phyloP scores from a whole-genome alignment of 2,888 invertebrate genomes.

The Orthosia gothica region DNA sequence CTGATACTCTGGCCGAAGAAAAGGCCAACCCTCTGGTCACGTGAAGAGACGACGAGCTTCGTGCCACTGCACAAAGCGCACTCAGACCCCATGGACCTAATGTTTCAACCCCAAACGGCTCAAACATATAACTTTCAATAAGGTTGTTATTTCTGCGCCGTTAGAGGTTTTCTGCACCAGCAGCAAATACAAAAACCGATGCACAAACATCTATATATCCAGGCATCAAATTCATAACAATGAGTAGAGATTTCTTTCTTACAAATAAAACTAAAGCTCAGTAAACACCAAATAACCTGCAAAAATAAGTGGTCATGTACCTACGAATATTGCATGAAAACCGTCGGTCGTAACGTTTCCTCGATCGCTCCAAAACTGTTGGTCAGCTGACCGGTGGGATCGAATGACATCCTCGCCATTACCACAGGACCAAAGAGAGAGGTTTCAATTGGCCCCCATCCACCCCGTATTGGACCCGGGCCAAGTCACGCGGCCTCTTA shows the following conservation, averaged over 20 bases:
- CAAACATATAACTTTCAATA: too few species aligned
- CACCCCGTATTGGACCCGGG: slow-evolving; percentile 78
- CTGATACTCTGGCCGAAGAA: too few species aligned
- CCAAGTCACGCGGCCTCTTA: slow-evolving; percentile 81
- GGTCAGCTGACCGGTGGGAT: slow-evolving; percentile 60
- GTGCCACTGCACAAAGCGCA: too few species aligned
- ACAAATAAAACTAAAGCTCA: neutral
- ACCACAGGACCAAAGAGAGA: slow-evolving; percentile 76
- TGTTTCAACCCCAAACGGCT: too few species aligned
- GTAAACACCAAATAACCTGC: neutral
- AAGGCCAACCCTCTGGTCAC: too few species aligned
- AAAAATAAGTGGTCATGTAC: neutral
- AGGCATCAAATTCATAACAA: neutral
- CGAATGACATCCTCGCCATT: slow-evolving; percentile 73
- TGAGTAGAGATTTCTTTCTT: neutral
- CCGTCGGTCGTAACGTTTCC: slow-evolving; percentile 24
- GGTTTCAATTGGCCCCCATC: slow-evolving; percentile 79
- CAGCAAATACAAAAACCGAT: too few species aligned
- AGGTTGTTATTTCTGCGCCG: too few species aligned
- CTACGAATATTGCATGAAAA: slow-evolving; percentile 6
- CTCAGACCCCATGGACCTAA: too few species aligned
- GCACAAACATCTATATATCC: too few species aligned
- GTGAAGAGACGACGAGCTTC: too few species aligned
- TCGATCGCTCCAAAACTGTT: slow-evolving; percentile 41
- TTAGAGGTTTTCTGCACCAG: too few species aligned